Evolutionary conservation across 2,797 vertebrate species (phyloP).

Genomic region (Pelobates cultripes): DNA sequence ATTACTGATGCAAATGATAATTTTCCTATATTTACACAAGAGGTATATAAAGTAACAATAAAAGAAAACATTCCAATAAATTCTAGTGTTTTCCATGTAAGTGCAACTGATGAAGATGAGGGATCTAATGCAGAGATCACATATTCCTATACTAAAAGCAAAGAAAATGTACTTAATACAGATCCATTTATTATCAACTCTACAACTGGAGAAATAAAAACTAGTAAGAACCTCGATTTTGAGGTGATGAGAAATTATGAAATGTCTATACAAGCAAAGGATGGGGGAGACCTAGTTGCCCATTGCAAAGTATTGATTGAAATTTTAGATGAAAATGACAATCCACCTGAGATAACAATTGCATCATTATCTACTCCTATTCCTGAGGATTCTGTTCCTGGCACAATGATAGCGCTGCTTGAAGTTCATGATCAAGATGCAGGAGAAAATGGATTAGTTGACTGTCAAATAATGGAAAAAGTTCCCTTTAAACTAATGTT

Average conservation of each 20-base stretch:
- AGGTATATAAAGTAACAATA: too few relatives aligned
- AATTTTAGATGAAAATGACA: slow-evolving; percentile 26
- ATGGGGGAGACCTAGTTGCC: slow-evolving; percentile 59
- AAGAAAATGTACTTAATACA: slow-evolving; percentile 75
- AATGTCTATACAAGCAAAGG: slow-evolving; percentile 27
- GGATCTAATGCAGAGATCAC: background rate
- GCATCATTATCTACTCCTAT: background rate
- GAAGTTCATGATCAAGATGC: slow-evolving; percentile 43
- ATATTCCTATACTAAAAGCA: slow-evolving; percentile 73
- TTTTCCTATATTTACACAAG: too few relatives aligned
- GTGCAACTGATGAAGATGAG: too few relatives aligned
- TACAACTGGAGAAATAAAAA: slow-evolving; percentile 34
- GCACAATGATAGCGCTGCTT: slow-evolving; percentile 37
- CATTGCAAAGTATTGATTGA: slow-evolving; percentile 29
- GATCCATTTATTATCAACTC: slow-evolving; percentile 63
- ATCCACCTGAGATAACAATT: slow-evolving; percentile 13
- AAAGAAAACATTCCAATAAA: too few relatives aligned
- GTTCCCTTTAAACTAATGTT: slow-evolving; percentile 3
- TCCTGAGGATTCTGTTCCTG: slow-evolving; percentile 21
- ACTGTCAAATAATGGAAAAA: slow-evolving; percentile 8
- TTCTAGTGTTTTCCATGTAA: too few relatives aligned
- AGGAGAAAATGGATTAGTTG: slow-evolving; percentile 60
- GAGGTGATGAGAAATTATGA: too few relatives aligned
- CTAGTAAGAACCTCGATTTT: too few relatives aligned
- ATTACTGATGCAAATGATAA: slow-evolving; percentile 49